Evolutionary conservation across 2,113 vertebrate genomes (phyloP), one percentile per base, ranked within the genome.

Genomic region (Sturnus vulgaris): DNA sequence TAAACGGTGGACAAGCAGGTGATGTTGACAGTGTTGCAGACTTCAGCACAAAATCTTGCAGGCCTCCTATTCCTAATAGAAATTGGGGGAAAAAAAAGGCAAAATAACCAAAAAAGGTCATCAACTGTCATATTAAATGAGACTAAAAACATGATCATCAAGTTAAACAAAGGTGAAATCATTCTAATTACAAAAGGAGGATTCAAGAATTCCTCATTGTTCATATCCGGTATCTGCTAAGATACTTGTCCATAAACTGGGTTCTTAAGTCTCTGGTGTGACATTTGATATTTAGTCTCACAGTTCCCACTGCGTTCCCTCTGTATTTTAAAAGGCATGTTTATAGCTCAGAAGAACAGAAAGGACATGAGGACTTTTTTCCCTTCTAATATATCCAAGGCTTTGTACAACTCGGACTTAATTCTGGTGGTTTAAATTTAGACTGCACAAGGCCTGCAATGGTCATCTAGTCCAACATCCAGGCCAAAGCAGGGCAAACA

Each of bases 31-130:
- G 73, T 0, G 99, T 99, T 28, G 99, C 99, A 3, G 99, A 99
- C 94, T 99, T 99, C 4, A 99, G 94, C 75, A 99, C 98, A 21
- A 94, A 98, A n/a, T 99, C 99, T 73, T 99, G 98, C 53, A 99
- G 96, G 35, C 99, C 99, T 49, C 99, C 98, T 47, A 99, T 99
- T 76, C 99, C 99, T 99, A 95, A 60, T 1, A 81, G n/a, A 37
- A 88, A 94, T 49, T 13, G 8, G 7, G 50, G 6, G 23, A 44
- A 49, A 77, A 37, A 17, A 82, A 53, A 31, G 52, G 19, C 2
- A 78, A 42, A 88, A 39, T 10, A 76, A 49, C 15, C 63, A 46
- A 42, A 68, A 22, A 82, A 52, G 8, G 37, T 76, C 14, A 91
- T 3, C 21, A 35, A 47, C 11, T 37, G 35, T 16, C n/a, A 46